phyloP scores from a whole-genome alignment of 2,888 invertebrate genomes.

The Omphaloscelis lunosa region DNA sequence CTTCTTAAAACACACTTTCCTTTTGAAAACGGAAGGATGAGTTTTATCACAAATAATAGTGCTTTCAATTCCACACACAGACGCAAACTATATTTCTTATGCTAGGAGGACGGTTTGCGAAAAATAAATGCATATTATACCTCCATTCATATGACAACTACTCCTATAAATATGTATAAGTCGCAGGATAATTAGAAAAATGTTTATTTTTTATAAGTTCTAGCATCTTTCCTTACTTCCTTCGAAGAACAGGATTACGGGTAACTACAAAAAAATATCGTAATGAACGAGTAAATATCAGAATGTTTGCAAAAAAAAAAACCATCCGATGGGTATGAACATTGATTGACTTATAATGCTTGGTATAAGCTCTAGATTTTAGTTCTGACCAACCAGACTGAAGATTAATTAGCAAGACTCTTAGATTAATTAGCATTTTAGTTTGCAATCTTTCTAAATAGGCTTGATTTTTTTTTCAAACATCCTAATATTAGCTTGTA shows the following conservation, averaged over 20 bases:
- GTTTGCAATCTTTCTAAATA: neutral
- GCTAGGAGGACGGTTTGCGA: neutral
- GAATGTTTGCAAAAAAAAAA: neutral
- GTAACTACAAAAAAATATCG: neutral
- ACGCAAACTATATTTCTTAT: neutral
- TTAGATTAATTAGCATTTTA: neutral
- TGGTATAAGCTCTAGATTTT: neutral
- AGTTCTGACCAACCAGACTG: neutral
- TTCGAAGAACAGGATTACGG: neutral
- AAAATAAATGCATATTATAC: neutral
- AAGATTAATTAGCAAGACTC: neutral
- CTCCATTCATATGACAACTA: neutral
- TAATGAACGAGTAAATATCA: neutral
- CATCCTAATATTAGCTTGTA: neutral
- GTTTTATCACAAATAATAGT: neutral
- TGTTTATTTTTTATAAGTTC: neutral
- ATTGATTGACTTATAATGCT: neutral
- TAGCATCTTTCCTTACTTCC: no score
- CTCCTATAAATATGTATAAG: neutral
- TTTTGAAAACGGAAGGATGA: neutral
- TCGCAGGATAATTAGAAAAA: neutral
- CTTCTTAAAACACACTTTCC: neutral
- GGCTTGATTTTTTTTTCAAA: neutral
- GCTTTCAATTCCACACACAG: slow-evolving; percentile 1
- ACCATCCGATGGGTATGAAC: neutral